A percentile compares a stretch with the other conserved stretches of the same genome.
Evolutionary conservation across 1,140 invertebrate genomes (phyloP).

Genomic region (Euura lappo): DNA sequence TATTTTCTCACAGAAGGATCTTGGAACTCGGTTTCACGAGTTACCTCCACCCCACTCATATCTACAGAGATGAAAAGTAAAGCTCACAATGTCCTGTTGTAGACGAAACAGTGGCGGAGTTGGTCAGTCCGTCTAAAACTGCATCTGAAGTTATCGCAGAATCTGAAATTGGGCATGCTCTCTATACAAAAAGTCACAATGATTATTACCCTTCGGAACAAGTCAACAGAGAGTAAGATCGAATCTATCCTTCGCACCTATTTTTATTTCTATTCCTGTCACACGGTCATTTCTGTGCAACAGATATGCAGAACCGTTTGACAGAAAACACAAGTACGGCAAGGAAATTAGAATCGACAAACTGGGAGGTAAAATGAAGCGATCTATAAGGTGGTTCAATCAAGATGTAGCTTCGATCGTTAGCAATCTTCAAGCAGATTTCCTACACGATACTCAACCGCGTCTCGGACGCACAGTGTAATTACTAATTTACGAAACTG

Average conservation of each 20-base stretch:
- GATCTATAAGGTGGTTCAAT: constrained; percentile 32
- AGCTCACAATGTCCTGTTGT: background rate
- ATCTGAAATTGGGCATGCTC: constrained; percentile 10
- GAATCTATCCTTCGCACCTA: too few relatives aligned
- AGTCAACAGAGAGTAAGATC: constrained; percentile 30
- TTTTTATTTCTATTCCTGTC: too few relatives aligned
- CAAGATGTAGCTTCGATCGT: constrained; percentile 24
- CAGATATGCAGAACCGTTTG: constrained; percentile 34
- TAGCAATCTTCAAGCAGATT: constrained; percentile 31
- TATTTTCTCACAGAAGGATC: constrained; percentile 21
- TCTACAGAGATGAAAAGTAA: too few relatives aligned
- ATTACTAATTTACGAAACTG: background rate
- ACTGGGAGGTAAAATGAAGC: constrained; percentile 25
- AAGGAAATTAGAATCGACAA: constrained; percentile 17
- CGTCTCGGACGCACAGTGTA: constrained; percentile 33
- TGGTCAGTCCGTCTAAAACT: constrained; percentile 2
- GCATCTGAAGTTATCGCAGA: background rate
- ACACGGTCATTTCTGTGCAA: too few relatives aligned
- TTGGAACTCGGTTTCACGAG: background rate
- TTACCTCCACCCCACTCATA: too few relatives aligned
- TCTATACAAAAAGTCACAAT: constrained; percentile 35
- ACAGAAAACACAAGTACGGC: constrained; percentile 30
- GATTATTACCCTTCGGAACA: constrained; percentile 32
- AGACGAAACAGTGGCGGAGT: constrained; percentile 11
- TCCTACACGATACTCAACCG: constrained; percentile 24